Base-by-base conservation (phyloP, 1,140 invertebrate genomes). In the Nebria ingens region DNA sequence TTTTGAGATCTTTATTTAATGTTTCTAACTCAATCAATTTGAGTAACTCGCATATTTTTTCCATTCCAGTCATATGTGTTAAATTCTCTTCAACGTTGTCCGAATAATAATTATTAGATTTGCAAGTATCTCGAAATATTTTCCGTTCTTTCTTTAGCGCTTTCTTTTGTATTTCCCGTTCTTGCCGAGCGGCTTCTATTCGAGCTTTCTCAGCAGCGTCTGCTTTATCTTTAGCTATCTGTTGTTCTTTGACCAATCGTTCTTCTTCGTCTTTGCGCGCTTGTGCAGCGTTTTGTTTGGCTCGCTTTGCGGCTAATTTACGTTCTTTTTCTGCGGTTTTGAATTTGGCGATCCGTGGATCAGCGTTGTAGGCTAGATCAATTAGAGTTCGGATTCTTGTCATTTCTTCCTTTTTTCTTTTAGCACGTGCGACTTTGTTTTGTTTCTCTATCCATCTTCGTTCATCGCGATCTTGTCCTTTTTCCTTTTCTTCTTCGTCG, bases 401-500 rank as follows among this genome's bases (percentile, higher is more conserved):
- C 85, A 92, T 94, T 79, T 98, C 97, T 71, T 98, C 95, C 69
- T 98, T 98, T 74, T 97, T 97, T 62, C 87, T 79, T 65, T 96
- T 92, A 12, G 87, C 83, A 42, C 96, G 73, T 13, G 87, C 90
- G 11, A 80, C 85, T 78, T 95, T 97, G 67, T 98, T 99, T 68
- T 96, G 90, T 74, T 97, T 98, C 65, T 99, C 96, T 64, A 98
- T 97, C 87, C 91, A 97, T 56, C 91, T 84, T 20, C 96, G 77
- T 75, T 97, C 95, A 63, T 97, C 94, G 1, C 95, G 83, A 74
- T 90, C 93, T 72, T 94, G 87, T 2, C 94, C 97, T 68, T 92
- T 94, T 68, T 97, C 93, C 71, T 98, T 98, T 62, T 98, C 95
- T 70, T 98, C 97, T 74, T 98, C 94, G 73, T 99, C 97, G 55